Percentiles rank a stretch among this genome's conserved stretches.
Conservation (phyloP, 2,888 invertebrate genomes). For the Erpobdella octoculata region DNA sequence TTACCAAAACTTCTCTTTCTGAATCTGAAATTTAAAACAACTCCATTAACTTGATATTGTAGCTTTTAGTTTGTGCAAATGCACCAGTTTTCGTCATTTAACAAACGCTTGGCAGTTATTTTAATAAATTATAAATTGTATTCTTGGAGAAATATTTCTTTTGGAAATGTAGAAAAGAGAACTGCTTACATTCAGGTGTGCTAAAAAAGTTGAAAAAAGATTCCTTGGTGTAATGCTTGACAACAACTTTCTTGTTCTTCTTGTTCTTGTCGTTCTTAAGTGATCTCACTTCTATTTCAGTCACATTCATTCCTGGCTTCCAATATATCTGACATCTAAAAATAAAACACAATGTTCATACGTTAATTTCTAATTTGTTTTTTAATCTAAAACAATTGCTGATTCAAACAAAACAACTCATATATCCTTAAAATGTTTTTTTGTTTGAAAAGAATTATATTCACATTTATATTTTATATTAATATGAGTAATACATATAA, state of each 20-base stretch:
- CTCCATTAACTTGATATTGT: no score
- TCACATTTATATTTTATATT: background rate
- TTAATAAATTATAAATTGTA: background rate
- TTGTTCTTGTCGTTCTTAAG: conserved; percentile 20
- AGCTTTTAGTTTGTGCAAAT: no score
- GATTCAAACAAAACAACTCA: background rate
- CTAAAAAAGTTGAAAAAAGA: conserved; percentile 26
- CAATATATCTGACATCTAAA: conserved; percentile 24
- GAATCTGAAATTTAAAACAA: conserved; percentile 21
- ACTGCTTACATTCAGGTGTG: conserved; percentile 17
- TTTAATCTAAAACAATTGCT: background rate
- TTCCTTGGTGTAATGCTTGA: conserved; percentile 12
- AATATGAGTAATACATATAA: background rate
- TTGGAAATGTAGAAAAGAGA: background rate
- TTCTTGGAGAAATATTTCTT: background rate
- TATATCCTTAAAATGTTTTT: background rate
- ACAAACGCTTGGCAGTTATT: no score
- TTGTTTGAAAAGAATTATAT: background rate
- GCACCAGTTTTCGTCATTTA: no score
- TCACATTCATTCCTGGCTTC: conserved; percentile 25
- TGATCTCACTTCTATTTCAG: background rate
- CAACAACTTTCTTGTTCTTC: background rate
- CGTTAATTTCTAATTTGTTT: background rate
- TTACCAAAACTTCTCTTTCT: conserved; percentile 6
- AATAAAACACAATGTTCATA: background rate